phyloP scores from a whole-genome alignment of 2,797 vertebrate species.

The Pseudopleuronectes americanus region DNA sequence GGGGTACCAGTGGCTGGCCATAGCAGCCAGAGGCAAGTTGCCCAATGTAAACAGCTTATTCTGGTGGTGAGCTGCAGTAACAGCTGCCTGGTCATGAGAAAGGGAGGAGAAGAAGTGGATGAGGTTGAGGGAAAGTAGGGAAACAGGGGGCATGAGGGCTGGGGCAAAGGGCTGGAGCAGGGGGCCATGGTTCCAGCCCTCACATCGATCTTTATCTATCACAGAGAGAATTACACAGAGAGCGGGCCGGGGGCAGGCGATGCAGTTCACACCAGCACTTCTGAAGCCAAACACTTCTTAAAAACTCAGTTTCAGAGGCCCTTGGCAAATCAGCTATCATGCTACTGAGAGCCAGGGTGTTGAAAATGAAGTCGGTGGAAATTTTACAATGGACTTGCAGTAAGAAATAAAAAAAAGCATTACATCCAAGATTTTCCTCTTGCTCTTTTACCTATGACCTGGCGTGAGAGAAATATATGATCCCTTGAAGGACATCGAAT shows the following conservation, averaged over 20 bases:
- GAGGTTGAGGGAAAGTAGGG: slow-evolving; percentile 25
- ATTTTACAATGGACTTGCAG: slow-evolving; percentile 30
- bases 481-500: slow-evolving; percentile 35
- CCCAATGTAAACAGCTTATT: slow-evolving; percentile 74
- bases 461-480: slow-evolving; percentile 31
- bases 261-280: slow-evolving; percentile 54
- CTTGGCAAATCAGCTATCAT: slow-evolving; percentile 53
- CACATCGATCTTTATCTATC: slow-evolving; percentile 73
- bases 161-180: slow-evolving; percentile 15
- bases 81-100: slow-evolving; percentile 60
- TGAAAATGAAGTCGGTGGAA: slow-evolving; percentile 54
- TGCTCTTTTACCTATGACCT: slow-evolving; percentile 41
- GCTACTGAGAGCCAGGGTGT: slow-evolving; percentile 41
- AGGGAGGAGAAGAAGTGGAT: slow-evolving; percentile 31
- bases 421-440: slow-evolving; percentile 36
- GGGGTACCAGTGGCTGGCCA: slow-evolving; percentile 49
- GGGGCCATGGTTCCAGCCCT: slow-evolving; percentile 40
- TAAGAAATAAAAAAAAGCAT: slow-evolving; percentile 6
- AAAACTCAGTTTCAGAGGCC: slow-evolving; percentile 49
- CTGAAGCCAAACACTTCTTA: slow-evolving; percentile 55
- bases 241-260: slow-evolving; percentile 37
- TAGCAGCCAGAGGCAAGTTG: slow-evolving; percentile 67
- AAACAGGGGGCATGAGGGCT: slow-evolving; percentile 10
- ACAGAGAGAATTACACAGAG: slow-evolving; percentile 45
- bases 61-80: slow-evolving; percentile 65